phyloP scores from a whole-genome alignment of 1,140 invertebrate genomes.

The Bombus picipes region DNA sequence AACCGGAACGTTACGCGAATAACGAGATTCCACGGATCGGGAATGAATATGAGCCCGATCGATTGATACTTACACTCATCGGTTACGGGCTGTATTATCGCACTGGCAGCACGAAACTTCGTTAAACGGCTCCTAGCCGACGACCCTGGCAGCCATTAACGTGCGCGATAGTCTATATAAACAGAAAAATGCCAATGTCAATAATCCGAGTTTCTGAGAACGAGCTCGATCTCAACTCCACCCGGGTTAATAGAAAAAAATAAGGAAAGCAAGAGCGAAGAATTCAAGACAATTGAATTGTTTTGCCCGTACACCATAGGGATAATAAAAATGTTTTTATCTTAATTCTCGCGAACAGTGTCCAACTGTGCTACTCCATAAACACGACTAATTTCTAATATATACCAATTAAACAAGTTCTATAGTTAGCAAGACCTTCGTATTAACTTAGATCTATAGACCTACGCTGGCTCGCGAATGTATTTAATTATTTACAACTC shows the following conservation, averaged over 20 bases:
- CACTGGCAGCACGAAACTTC: slow-evolving; percentile 60
- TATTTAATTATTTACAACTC: no score
- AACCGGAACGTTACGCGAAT: background rate
- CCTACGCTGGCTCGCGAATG: no score
- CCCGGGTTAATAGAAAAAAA: no score
- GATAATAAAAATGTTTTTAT: background rate
- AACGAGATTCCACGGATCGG: background rate
- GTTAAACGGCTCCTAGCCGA: slow-evolving; percentile 58
- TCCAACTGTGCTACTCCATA: background rate
- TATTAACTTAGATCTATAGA: no score
- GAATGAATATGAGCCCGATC: background rate
- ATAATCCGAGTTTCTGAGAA: slow-evolving; percentile 12
- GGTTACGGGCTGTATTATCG: slow-evolving; percentile 69
- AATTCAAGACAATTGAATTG: background rate
- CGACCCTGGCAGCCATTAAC: slow-evolving; percentile 66
- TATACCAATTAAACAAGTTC: background rate
- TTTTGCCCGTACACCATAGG: no score
- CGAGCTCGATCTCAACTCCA: background rate
- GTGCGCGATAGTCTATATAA: slow-evolving; percentile 26
- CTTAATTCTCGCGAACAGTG: background rate
- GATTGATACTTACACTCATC: slow-evolving; percentile 76
- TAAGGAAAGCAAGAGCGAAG: no score
- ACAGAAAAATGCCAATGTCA: slow-evolving; percentile 56
- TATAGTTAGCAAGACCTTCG: no score
- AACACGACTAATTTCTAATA: background rate